Conservation (phyloP, 2,888 invertebrate species). For the Hyles lineata region DNA sequence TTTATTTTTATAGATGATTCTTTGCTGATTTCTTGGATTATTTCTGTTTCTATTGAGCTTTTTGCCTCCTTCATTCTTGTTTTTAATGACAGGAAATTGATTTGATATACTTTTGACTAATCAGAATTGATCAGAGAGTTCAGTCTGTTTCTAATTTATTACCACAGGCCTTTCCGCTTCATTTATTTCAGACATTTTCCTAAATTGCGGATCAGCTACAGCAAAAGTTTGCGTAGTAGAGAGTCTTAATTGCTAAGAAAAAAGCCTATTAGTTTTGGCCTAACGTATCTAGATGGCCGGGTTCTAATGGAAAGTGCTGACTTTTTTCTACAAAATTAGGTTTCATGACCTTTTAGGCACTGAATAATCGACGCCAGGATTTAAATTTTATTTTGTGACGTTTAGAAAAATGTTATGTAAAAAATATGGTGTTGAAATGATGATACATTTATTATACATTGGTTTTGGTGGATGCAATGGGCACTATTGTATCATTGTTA, state of each 20-base stretch:
- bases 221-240: slow-evolving; percentile 8
- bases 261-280: slow-evolving; percentile 20
- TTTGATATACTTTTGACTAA: too few relatives aligned
- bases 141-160: background rate
- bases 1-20: too few relatives aligned
- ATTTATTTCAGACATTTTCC: slow-evolving; percentile 22
- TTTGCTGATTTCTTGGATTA: too few relatives aligned
- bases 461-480: too few relatives aligned
- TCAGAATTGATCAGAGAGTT: too few relatives aligned
- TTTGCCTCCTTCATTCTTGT: too few relatives aligned
- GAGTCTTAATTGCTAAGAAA: slow-evolving; percentile 8
- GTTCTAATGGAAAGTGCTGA: slow-evolving; percentile 4
- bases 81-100: too few relatives aligned
- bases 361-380: background rate
- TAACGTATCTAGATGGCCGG: slow-evolving; percentile 7
- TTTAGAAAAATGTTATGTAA: too few relatives aligned
- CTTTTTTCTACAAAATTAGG: background rate
- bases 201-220: slow-evolving; percentile 1
- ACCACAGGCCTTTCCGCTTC: background rate
- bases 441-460: too few relatives aligned
- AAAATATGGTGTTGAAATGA: too few relatives aligned
- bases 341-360: slow-evolving; percentile 5
- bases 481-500: too few relatives aligned
- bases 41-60: too few relatives aligned
- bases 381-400: background rate